Evolutionary conservation across 2,888 invertebrate species (phyloP), one percentile per base, ranked within the genome.

Genomic region (Diogma glabrata): DNA sequence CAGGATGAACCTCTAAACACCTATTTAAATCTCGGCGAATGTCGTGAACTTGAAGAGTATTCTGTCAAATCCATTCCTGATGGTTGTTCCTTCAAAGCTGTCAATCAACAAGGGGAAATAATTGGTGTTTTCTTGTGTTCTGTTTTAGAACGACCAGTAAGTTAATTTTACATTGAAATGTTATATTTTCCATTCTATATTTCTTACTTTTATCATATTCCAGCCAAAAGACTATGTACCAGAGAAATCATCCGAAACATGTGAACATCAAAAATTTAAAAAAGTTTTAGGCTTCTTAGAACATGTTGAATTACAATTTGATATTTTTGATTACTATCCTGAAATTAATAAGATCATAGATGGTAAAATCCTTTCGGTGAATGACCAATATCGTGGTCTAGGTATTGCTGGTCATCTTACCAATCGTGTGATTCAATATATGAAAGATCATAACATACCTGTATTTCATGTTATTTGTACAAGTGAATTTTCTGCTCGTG

Each of bases 401-500:
- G 70, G 70, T 40, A 68, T 70, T 53, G 70, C 70, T 5, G 69
- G 70, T 0, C 60, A 61, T 3, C 56, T 70, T 8, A 70, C 67
- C 2, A 66, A 69, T 54, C 56, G 58, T 3, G 59, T 59, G 1
- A 60, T 69, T 16, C 66, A 69, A 6, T 68, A 63, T 54, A 68
- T 70, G 67, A 61, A 61, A 1, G 60, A 63, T 19, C 58, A 68
- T 24, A 57, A 63, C 1, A 69, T 70, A 46, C 59, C 61, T n/a
- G 68, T 87, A 7, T 74, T 85, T 53, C 75, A 86, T 22, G 77
- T 81, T 38, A 81, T 87, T 57, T 87, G 87, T 53, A 81, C 84
- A 5, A 88, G 87, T 60, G 76, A 79, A 53, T 88, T 77, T 66
- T 86, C 87, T 2, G 85, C 85, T 0, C 78, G 77, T 63, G 79